Conservation (phyloP, 2,113 vertebrate genomes). For the Neolamprologus ventralis region DNA sequence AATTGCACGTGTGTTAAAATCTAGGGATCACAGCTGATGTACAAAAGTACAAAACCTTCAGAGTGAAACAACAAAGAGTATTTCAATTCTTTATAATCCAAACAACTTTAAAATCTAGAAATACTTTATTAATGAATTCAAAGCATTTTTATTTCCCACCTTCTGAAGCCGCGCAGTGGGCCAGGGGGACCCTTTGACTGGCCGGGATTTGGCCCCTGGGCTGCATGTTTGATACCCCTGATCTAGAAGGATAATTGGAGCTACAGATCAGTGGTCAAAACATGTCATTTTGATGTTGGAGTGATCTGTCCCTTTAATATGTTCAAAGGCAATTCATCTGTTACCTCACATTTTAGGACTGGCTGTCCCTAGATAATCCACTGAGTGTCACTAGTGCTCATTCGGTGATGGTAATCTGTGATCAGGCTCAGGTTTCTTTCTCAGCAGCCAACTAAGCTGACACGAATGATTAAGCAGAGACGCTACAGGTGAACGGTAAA, state of each 20-base stretch:
- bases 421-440: background rate
- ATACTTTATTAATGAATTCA: background rate
- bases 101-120: background rate
- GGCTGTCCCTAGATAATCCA: slow-evolving; percentile 6
- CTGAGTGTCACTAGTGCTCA: slow-evolving; percentile 38
- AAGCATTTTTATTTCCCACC: background rate
- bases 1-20: background rate
- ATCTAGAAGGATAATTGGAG: background rate
- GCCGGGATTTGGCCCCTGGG: background rate
- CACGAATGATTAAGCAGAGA: background rate
- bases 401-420: background rate
- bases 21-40: background rate
- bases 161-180: background rate
- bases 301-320: background rate
- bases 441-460: background rate
- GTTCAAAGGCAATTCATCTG: background rate
- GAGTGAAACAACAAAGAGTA: background rate
- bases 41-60: background rate
- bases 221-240: background rate
- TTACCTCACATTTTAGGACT: background rate
- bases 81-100: background rate
- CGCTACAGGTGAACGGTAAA: background rate
- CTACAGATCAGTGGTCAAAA: background rate
- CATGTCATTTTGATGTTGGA: background rate
- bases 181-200: background rate